Base-by-base conservation (phyloP, 2,113 vertebrate species). In the Ardeotis arabs region DNA sequence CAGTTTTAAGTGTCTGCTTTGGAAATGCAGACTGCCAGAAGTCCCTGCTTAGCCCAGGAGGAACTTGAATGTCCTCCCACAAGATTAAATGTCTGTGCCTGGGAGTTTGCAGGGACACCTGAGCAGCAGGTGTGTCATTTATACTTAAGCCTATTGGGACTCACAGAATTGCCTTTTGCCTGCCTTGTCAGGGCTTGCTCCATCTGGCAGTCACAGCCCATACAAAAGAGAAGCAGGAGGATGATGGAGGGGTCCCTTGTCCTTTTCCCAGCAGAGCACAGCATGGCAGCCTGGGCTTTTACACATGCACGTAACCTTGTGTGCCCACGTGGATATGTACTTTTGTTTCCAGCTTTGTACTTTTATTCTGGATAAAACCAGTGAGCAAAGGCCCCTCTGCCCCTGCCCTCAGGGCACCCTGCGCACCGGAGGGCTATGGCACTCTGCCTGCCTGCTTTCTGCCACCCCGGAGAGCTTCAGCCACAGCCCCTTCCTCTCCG, bases 341-440 rank as follows among this genome's bases (percentile, higher is more conserved):
- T 62, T 47, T 14, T 19, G 10, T 83, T 80, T 93, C 25, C 47
- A 69, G 23, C 49, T 60, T 69, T 62, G 24, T 18, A 5, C 19
- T 44, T 90, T 35, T 55, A 33, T 49, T 56, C 27, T 37, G 41
- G 28, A 53, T 45, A n/a, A 82, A 53, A 19, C 15, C 56, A n/a
- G 47, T 2, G 19, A 70, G 28, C 33, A 28, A 63, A 73, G 59
- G 28, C 3, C 7, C 2, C 12, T 44, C 28, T 67, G 44, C 31
- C 35, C 35, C 14, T 14, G 44, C 28, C 45, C 63, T 56, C 1
- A 2, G 22, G 19, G 15, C 33, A 27, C 50, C 23, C 20, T 44
- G 39, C 69, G 41, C 2, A 2, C 24, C 6, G 0, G 0, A n/a
- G 58, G 50, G 44, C 50, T 0, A 0, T 10, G 18, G 7, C 14